Evolutionary conservation across 23 tunicate species (phyloP), one percentile per base, ranked within the genome.

Genomic region (Clavelina lepadiformis): DNA sequence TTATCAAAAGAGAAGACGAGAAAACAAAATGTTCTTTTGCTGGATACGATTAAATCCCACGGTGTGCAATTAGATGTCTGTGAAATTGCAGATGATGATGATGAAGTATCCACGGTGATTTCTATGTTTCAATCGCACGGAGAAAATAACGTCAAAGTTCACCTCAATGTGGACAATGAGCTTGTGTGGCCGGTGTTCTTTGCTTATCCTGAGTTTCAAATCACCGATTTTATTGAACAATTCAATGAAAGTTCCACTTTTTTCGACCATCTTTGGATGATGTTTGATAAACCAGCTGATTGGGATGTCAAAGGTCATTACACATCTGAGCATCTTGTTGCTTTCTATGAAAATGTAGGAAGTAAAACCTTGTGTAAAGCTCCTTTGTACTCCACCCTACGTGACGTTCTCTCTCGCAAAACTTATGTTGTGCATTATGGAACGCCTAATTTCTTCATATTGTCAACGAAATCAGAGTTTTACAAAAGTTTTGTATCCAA

Each of bases 101-200:
- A 53, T 63, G 78, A 83, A 44, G 56, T 44, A 25, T 29, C 44
- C 7, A 63, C 68, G 22, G 73, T 71, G 15, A 38, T 59, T 6
- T 67, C 75, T 20, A 67, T 38, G 28, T 38, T 63, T n/a, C n/a
- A n/a, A n/a, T n/a, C n/a, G n/a, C n/a, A n/a, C n/a, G n/a, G n/a
- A n/a, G n/a, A n/a, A n/a, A n/a, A n/a, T n/a, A n/a, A n/a, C n/a
- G n/a, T n/a, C 5, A 61, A 61, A 31, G 93, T 84, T 33, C 75
- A 70, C 63, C 59, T 84, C 11, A 74, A 67, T 53, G 78, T 74
- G 15, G 38, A 67, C n/a, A 58, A 69, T n/a, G 24, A 34, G 15
- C 66, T 88, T 1, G 58, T 73, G 19, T 88, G 96, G 96, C 96
- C 96, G 24, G 96, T 88, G 3, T 33, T 88, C 38, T 74, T 88